A percentile compares a stretch with the other conserved stretches of the same genome.
Conservation (phyloP, 2,113 vertebrate genomes). For the Chionodraco myersi region DNA sequence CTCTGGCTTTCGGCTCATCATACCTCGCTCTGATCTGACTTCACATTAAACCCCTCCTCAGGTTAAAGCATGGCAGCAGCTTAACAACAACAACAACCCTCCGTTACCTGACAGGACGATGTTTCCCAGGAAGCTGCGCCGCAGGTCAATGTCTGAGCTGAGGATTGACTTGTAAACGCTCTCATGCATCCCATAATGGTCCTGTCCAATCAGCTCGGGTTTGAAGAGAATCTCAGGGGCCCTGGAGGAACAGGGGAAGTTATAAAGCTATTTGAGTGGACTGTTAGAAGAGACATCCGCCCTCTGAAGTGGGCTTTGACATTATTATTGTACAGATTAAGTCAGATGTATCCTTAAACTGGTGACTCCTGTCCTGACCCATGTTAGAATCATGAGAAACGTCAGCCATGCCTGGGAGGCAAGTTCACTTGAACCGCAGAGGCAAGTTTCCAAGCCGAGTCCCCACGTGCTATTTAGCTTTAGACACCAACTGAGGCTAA, state of each 20-base stretch:
- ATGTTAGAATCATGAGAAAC: not conserved
- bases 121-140: conserved; percentile 78
- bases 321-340: not conserved
- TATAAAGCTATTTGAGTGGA: not conserved
- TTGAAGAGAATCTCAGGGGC: conserved; percentile 84
- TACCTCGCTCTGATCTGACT: too few relatives aligned
- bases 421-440: too few relatives aligned
- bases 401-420: too few relatives aligned
- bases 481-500: too few relatives aligned
- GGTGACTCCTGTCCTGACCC: too few relatives aligned
- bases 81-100: not conserved
- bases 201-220: conserved; percentile 82
- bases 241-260: conserved; percentile 47
- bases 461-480: too few relatives aligned
- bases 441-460: too few relatives aligned
- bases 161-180: conserved; percentile 82
- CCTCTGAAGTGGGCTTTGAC: not conserved
- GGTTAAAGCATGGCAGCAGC: too few relatives aligned
- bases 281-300: not conserved
- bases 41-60: too few relatives aligned
- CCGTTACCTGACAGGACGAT: conserved; percentile 81
- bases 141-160: conserved; percentile 81
- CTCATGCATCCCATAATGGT: conserved; percentile 84
- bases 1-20: too few relatives aligned
- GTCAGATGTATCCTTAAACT: not conserved